Evolutionary conservation across 2,113 vertebrate species (phyloP).

Genomic region (Pluvialis apricaria): DNA sequence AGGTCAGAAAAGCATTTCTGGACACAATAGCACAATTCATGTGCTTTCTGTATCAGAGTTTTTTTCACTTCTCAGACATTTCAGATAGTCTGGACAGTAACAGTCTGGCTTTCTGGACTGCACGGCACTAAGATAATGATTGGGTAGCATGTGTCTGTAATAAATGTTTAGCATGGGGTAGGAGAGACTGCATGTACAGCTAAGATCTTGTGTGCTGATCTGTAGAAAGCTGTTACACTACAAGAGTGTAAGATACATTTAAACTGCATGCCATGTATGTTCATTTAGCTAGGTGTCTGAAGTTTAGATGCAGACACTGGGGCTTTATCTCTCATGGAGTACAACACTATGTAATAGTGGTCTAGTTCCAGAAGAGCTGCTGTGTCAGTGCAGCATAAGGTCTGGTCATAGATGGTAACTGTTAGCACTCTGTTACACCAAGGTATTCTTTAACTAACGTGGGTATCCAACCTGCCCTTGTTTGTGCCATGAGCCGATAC

Average conservation of each 20-base stretch:
- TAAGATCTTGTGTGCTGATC: neutral
- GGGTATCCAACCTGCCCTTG: neutral
- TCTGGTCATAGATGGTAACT: neutral
- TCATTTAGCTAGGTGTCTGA: neutral
- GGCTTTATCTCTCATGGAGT: neutral
- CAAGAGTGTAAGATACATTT: neutral
- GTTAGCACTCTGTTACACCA: neutral
- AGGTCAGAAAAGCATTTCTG: too few species aligned
- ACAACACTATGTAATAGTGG: accelerated
- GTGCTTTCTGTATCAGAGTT: neutral
- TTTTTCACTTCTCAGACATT: neutral
- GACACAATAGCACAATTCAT: neutral
- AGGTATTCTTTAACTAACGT: neutral
- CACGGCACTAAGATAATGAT: neutral
- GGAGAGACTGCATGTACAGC: neutral
- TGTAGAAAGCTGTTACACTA: neutral
- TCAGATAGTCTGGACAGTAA: neutral
- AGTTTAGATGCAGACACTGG: neutral
- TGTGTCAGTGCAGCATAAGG: neutral
- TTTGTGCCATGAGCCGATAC: neutral
- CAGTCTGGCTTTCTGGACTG: neutral
- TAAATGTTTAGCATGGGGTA: neutral
- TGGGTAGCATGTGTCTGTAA: neutral
- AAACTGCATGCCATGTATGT: neutral
- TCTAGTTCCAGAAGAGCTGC: neutral